Percentiles rank a stretch among this genome's conserved stretches.
phyloP scores from a whole-genome alignment of 2,888 invertebrate genomes.

The Agapostemon virescens region DNA sequence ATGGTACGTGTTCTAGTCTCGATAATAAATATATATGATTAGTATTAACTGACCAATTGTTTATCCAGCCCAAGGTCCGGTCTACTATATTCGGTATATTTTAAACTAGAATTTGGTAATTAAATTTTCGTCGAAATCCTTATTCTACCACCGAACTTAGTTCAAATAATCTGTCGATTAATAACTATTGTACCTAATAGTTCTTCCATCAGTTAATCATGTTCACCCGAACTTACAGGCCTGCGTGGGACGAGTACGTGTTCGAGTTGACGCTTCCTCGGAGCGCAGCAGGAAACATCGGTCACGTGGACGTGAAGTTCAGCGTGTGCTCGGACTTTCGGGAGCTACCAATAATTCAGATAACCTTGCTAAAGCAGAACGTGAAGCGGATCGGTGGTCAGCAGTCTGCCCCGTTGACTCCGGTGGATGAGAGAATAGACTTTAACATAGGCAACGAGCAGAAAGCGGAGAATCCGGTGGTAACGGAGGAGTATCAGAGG shows the following conservation, averaged over 20 bases:
- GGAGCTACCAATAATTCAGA: slow-evolving; percentile 90
- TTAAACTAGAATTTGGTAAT: too few species aligned
- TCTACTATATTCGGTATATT: too few species aligned
- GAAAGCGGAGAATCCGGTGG: slow-evolving; percentile 87
- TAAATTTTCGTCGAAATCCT: too few species aligned
- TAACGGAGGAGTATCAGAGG: slow-evolving; percentile 90
- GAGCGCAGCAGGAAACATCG: slow-evolving; percentile 85
- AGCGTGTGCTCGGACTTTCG: slow-evolving; percentile 89
- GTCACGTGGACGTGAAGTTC: slow-evolving; percentile 95
- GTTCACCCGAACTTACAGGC: slow-evolving; percentile 70
- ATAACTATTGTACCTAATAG: too few species aligned
- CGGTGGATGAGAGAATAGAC: slow-evolving; percentile 82
- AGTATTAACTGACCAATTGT: too few species aligned
- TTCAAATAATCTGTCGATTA: too few species aligned
- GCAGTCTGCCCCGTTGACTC: slow-evolving; percentile 77
- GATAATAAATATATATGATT: too few species aligned
- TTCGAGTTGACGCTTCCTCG: slow-evolving; percentile 93
- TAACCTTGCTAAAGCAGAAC: slow-evolving; percentile 86
- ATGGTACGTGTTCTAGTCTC: slow-evolving; percentile 81
- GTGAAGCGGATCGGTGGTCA: slow-evolving; percentile 85
- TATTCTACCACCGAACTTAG: too few species aligned
- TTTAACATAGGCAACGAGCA: slow-evolving; percentile 77
- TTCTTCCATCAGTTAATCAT: background rate
- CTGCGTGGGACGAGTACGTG: slow-evolving; percentile 96
- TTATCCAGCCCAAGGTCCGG: too few species aligned